Evolutionary conservation across 2,888 invertebrate genomes (phyloP).

Genomic region (Melikaiella ostensackeni): DNA sequence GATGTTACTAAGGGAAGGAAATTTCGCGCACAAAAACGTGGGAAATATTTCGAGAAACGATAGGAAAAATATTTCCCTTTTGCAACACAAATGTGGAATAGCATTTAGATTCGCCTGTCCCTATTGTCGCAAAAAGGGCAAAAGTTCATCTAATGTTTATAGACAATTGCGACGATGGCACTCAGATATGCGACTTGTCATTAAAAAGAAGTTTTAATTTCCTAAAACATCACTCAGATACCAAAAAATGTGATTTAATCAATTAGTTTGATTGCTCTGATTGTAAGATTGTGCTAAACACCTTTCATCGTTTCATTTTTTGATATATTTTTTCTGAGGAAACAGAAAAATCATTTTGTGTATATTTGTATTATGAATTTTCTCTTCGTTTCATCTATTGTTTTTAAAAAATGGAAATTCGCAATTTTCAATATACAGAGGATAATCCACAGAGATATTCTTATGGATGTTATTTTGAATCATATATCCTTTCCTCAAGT

Average conservation of each 20-base stretch:
- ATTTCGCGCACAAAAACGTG: too few species aligned
- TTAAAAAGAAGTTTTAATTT: constrained; percentile 69
- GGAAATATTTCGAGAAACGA: too few species aligned
- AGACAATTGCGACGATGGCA: constrained; percentile 75
- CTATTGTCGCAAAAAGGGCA: constrained; percentile 75
- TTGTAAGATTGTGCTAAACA: neutral
- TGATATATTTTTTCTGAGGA: neutral
- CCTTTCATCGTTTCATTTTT: neutral
- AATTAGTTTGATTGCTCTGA: neutral
- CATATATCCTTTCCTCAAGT: neutral
- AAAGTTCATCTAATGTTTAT: constrained; percentile 75
- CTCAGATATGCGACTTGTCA: constrained; percentile 67
- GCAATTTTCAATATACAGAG: neutral
- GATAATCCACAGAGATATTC: neutral
- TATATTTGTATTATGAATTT: too few species aligned
- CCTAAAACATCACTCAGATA: neutral
- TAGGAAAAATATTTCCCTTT: too few species aligned
- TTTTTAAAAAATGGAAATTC: neutral
- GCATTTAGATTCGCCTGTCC: constrained; percentile 76
- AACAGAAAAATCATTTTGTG: neutral
- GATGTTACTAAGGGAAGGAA: too few species aligned
- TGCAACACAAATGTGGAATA: constrained; percentile 76
- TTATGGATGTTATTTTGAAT: neutral
- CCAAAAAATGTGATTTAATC: neutral
- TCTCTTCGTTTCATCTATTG: neutral